Percentiles rank a stretch among this genome's conserved stretches.
phyloP scores from a whole-genome alignment of 2,113 vertebrate species.

The Psettodes erumei region DNA sequence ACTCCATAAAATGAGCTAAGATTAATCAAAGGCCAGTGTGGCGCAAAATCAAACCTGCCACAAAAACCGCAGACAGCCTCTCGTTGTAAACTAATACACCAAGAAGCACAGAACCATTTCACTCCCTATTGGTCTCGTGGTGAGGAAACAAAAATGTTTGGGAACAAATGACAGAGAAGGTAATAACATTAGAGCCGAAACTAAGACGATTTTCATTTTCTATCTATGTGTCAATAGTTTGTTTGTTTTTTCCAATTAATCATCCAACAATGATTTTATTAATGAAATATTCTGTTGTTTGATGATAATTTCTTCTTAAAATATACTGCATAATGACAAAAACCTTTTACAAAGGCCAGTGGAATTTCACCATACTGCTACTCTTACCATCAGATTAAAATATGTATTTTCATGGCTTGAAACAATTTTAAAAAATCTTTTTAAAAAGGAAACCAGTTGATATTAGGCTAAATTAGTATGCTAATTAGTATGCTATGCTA shows the following conservation, averaged over 20 bases:
- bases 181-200: not conserved
- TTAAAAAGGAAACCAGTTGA: too few relatives aligned
- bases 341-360: too few relatives aligned
- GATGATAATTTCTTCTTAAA: too few relatives aligned
- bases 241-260: not conserved
- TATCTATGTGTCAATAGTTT: not conserved
- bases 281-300: too few relatives aligned
- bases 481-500: too few relatives aligned
- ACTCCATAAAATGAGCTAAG: slow-evolving; percentile 55
- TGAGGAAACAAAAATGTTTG: slow-evolving; percentile 20
- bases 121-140: slow-evolving; percentile 40
- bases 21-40: slow-evolving; percentile 69
- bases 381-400: not conserved
- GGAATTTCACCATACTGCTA: too few relatives aligned
- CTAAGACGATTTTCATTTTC: not conserved
- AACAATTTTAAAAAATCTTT: too few relatives aligned
- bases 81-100: slow-evolving; percentile 30
- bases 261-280: not conserved
- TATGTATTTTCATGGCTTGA: not conserved
- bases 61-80: slow-evolving; percentile 57
- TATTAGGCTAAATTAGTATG: too few relatives aligned
- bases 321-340: too few relatives aligned
- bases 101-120: slow-evolving; percentile 45
- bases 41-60: slow-evolving; percentile 64
- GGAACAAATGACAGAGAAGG: slow-evolving; percentile 12